A percentile compares a stretch with the other conserved stretches of the same genome.
Conservation (phyloP, 2,113 vertebrate species). For the Ia io region DNA sequence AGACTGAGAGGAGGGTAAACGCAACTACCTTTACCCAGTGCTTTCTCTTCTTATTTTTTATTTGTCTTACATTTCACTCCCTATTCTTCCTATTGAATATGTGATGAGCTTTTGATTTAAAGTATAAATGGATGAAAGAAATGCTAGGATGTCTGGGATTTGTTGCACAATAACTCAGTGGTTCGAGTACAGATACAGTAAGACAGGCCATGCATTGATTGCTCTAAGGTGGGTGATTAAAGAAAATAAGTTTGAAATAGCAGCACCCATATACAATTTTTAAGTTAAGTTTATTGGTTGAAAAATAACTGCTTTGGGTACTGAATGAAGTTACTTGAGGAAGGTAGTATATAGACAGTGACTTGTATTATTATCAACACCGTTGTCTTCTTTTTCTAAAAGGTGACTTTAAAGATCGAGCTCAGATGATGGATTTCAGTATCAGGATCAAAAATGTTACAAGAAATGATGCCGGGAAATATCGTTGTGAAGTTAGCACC, state of each 20-base stretch:
- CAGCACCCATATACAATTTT: not conserved
- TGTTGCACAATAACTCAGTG: not conserved
- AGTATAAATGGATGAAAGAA: not conserved
- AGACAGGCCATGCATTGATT: not conserved
- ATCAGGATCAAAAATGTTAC: conserved; percentile 90
- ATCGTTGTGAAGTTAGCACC: conserved; percentile 95
- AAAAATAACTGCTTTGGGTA: not conserved
- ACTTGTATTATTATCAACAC: not conserved
- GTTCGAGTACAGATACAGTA: not conserved
- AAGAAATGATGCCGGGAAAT: conserved; percentile 91
- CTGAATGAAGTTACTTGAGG: not conserved
- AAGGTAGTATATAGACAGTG: not conserved
- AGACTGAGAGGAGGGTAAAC: not conserved
- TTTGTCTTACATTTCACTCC: not conserved
- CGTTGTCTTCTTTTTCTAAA: conserved; percentile 53
- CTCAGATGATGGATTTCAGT: conserved; percentile 88
- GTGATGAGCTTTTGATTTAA: not conserved
- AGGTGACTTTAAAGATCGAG: conserved; percentile 89
- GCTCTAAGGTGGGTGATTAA: not conserved
- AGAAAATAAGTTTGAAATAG: not conserved
- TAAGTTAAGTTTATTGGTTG: not conserved
- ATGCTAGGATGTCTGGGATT: not conserved
- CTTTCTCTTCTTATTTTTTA: not conserved
- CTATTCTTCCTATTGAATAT: not conserved
- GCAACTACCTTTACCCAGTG: not conserved